Evolutionary conservation across 2,113 vertebrate genomes (phyloP).

Genomic region (Salvelinus namaycush): DNA sequence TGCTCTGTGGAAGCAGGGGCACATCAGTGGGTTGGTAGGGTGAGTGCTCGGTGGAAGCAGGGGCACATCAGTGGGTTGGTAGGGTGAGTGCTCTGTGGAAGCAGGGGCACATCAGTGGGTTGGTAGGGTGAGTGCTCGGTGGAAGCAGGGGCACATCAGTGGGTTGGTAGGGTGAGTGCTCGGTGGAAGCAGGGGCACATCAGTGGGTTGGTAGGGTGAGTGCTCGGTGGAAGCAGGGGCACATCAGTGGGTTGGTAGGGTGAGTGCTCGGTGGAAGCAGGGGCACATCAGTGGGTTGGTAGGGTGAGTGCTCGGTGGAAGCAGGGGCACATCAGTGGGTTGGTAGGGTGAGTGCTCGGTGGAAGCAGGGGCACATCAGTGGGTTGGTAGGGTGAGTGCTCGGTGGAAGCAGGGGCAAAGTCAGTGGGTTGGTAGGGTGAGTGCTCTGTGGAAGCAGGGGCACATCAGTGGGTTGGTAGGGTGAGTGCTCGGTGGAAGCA

Average conservation of each 20-base stretch:
- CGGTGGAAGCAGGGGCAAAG: no score
- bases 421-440: not conserved
- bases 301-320: no score
- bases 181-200: no score
- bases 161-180: not conserved
- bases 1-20: no score
- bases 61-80: no score
- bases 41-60: no score
- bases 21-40: not conserved
- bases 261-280: not conserved
- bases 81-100: slow-evolving; percentile 31
- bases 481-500: slow-evolving; percentile 31
- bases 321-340: no score
- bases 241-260: no score
- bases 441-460: no score
- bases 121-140: not conserved
- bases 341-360: slow-evolving; percentile 11
- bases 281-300: not conserved
- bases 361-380: not conserved
- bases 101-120: not conserved
- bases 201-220: no score
- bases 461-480: no score
- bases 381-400: not conserved
- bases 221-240: slow-evolving; percentile 35
- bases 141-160: no score